Base-by-base conservation (phyloP, 2,797 vertebrate species). In the Strix occidentalis region DNA sequence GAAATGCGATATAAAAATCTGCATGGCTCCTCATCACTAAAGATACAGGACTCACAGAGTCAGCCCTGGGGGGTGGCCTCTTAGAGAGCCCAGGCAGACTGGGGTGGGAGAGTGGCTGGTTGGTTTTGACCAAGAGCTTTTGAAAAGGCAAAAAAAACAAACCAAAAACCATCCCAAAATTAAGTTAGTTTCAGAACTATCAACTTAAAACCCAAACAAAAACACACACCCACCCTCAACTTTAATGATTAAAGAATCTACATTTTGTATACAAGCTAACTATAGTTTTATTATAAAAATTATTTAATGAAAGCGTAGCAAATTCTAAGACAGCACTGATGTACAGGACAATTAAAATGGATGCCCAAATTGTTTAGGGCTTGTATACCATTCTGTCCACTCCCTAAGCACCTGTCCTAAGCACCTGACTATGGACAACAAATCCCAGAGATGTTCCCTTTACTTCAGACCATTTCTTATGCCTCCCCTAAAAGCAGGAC, bases 211-310 rank as follows among this genome's bases (percentile, higher is more conserved):
- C 6, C 21, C 17, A 53, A 58, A 84, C 13, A 94, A 51, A 74
- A 80, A 39, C 1, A 1, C 1, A 10, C 1, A 8, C 10, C 3
- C 2, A 1, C 2, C 23, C 19, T 3, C 16, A 69, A 48, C 15
- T 56, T 41, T 13, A 45, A 71, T 23, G 8, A 64, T 75, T 63
- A 48, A 81, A 46, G 9, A 68, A 58, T 25, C 26, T 65, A 18
- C 6, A 46, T 57, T 93, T 91, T 48, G 1, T 91, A 43, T 53
- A 65, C 8, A 14, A 81, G 21, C 13, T 65, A 75, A n/a, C 16
- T 41, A 31, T 8, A 91, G 14, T 17, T 92, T 57, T 68, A 83
- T 19, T 26, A n/a, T 29, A 72, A 82, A 25, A 72, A 53, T 5
- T 70, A 63, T 41, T 76, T 65, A 56, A 41, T 39, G 14, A 58